A percentile compares a stretch with the other conserved stretches of the same genome.
Conservation (phyloP, 1,140 invertebrate species). For the Sminthurides bifidus region DNA sequence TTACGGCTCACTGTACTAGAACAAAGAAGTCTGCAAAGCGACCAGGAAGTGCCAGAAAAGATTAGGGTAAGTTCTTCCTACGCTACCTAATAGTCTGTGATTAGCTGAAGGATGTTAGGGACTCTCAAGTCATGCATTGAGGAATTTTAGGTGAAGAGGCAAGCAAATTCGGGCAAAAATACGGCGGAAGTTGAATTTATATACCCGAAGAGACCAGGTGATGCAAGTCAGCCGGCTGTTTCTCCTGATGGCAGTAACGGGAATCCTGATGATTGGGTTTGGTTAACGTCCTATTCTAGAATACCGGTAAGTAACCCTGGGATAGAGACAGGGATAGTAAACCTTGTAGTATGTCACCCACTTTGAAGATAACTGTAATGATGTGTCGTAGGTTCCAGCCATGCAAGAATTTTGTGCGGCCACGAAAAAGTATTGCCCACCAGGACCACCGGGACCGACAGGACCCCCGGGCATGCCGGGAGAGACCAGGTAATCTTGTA, state of each 20-base stretch:
- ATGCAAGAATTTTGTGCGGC: slow-evolving; percentile 62
- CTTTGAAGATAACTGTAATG: no score
- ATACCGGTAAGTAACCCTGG: slow-evolving; percentile 59
- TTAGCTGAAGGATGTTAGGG: no score
- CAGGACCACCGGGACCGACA: slow-evolving; percentile 50
- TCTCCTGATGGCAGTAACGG: background rate
- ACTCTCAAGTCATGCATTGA: no score
- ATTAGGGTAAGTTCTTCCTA: no score
- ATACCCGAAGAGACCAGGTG: slow-evolving; percentile 13
- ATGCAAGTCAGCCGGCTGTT: background rate
- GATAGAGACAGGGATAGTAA: no score
- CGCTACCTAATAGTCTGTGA: no score
- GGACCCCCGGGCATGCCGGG: slow-evolving; percentile 51
- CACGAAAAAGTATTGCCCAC: slow-evolving; percentile 67
- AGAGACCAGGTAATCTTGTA: slow-evolving; percentile 34
- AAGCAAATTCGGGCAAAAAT: no score
- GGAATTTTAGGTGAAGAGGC: no score
- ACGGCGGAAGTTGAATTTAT: slow-evolving; percentile 26
- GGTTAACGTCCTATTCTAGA: slow-evolving; percentile 61
- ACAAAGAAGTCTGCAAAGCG: no score
- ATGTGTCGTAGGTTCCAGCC: slow-evolving; percentile 51
- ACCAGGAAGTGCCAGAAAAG: no score
- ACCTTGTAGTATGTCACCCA: no score
- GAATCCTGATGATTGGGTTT: slow-evolving; percentile 38
- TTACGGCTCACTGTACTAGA: no score